Base-by-base conservation (phyloP, 2,113 vertebrate genomes). In the Spea multiplicata region DNA sequence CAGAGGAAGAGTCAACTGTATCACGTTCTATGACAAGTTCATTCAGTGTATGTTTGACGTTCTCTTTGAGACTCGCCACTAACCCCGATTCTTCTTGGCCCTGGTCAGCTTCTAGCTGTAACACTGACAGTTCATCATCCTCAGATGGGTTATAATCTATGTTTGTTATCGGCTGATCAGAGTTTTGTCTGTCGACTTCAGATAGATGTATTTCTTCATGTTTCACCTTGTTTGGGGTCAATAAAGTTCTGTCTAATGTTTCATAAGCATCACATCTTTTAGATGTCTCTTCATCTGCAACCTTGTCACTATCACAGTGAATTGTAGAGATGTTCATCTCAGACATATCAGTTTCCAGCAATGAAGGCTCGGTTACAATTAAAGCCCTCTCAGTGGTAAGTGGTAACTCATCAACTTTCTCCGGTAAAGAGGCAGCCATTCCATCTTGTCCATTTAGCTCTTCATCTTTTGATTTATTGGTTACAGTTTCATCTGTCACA, bases 21-120 rank as follows among this genome's bases (percentile, higher is more conserved):
- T 84, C 80, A 77, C 68, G 75, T 3, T 48, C 77, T 45, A 75
- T 55, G 66, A 85, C 68, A 17, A 72, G 61, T 1, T 44, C 78
- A 53, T 55, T 57, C 55, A 81, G 64, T 48, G 4, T 0, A 1
- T 14, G 2, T 0, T 10, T 12, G 2, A 2, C 3, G 16, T 12
- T 3, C 17, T 71, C 68, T 4, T 76, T 44, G 3, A 0, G 7
- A 48, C 16, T 13, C 10, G 55, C 72, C 14, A 55, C 62, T 13
- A 17, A 17, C 49, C 80, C 82, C 0, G 4, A 4, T 13, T 59
- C 8, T 59, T 13, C 4, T 4, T 3, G 55, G 14, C 6, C 55
- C 8, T 5, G 9, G 4, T 59, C 71, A 47, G 17, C 16, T n/a
- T 67, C 16, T 12, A 14, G 8, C 46, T 72, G 30, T 4, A 57